Evolutionary conservation across 2,797 vertebrate genomes (phyloP).

Genomic region (Acridotheres tristis): DNA sequence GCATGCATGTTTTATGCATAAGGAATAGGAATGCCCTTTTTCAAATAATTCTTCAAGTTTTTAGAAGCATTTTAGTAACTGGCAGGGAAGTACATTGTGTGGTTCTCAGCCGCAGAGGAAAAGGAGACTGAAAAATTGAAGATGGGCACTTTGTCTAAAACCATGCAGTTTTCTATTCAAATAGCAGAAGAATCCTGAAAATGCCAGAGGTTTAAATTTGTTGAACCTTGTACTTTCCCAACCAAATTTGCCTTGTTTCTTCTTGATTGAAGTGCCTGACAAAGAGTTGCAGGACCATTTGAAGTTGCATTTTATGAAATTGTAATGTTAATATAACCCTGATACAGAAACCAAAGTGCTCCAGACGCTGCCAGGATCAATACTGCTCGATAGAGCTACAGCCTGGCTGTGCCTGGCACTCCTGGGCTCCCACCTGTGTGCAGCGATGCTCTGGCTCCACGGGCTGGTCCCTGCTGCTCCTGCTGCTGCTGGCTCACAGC

Average conservation of each 20-base stretch:
- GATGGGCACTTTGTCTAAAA: conserved; percentile 43
- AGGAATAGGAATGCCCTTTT: conserved; percentile 74
- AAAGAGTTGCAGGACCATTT: neutral
- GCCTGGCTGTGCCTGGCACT: neutral
- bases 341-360: neutral
- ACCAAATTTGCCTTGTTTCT: conserved; percentile 6
- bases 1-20: conserved; percentile 78
- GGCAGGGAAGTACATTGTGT: conserved; percentile 31
- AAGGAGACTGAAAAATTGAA: conserved; percentile 32
- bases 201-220: neutral
- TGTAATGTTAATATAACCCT: neutral
- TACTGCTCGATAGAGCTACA: neutral
- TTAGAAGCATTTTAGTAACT: conserved; percentile 51
- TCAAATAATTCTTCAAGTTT: conserved; percentile 73
- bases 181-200: conserved; percentile 30
- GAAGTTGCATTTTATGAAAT: conserved; percentile 11
- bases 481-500: neutral
- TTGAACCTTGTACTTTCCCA: neutral
- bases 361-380: neutral
- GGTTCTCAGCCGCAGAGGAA: conserved; percentile 4
- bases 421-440: neutral
- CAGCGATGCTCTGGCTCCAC: rapidly evolving
- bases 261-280: neutral
- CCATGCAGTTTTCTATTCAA: conserved; percentile 21
- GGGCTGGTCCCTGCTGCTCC: neutral